phyloP scores from a whole-genome alignment of 2,888 invertebrate species.

The Caenorhabditis macrosperma region DNA sequence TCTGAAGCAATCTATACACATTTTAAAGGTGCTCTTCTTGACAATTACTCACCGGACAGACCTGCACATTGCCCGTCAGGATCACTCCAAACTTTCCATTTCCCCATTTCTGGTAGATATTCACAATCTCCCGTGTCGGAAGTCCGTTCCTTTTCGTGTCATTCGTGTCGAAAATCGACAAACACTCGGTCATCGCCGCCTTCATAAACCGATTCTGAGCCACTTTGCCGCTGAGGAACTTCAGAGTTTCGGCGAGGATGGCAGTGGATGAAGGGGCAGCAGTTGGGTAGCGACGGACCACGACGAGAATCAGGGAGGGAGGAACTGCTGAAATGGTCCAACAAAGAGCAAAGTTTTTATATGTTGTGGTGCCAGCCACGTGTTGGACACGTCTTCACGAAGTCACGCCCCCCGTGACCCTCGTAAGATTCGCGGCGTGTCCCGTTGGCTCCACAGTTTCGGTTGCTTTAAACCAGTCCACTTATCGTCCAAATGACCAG shows the following conservation, averaged over 20 bases:
- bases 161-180: constrained; percentile 50
- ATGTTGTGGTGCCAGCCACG: too few species aligned
- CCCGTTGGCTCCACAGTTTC: too few species aligned
- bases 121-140: constrained; percentile 59
- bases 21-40: not conserved
- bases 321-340: too few species aligned
- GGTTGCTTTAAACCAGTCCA: too few species aligned
- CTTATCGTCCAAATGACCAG: too few species aligned
- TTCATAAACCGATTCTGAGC: constrained; percentile 58
- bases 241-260: constrained; percentile 31
- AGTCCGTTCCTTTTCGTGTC: constrained; percentile 63
- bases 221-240: constrained; percentile 43
- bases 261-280: not conserved
- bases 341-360: too few species aligned
- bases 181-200: constrained; percentile 36
- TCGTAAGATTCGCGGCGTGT: too few species aligned
- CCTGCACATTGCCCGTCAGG: constrained; percentile 62
- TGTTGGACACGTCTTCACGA: too few species aligned
- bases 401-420: too few species aligned
- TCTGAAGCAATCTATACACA: not conserved
- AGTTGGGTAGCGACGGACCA: constrained; percentile 10
- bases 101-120: constrained; percentile 71
- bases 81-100: constrained; percentile 71
- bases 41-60: constrained; percentile 22
- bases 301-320: too few species aligned